Percentiles rank a stretch among this genome's conserved stretches.
Evolutionary conservation across 1,140 invertebrate genomes (phyloP).

Genomic region (Lordiphosa mommai): DNA sequence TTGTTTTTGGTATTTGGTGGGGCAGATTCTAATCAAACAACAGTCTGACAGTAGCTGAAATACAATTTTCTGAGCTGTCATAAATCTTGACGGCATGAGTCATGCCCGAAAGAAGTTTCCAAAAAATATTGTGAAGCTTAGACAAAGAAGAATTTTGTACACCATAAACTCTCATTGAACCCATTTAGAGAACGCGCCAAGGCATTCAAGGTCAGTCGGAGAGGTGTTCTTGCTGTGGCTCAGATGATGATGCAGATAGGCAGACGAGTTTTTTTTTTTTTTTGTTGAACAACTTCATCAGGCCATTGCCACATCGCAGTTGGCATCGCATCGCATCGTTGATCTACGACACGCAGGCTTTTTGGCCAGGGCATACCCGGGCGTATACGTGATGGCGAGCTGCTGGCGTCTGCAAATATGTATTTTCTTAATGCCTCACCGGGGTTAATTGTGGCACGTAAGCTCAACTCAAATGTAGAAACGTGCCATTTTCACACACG

Average conservation of each 20-base stretch:
- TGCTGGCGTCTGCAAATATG: conserved; percentile 11
- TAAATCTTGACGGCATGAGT: conserved; percentile 9
- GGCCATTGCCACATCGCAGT: conserved; percentile 3
- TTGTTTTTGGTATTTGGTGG: neutral
- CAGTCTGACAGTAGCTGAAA: conserved; percentile 2
- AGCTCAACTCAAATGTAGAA: conserved; percentile 14
- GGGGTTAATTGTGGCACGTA: conserved; percentile 14
- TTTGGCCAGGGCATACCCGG: neutral
- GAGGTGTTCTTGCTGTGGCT: conserved; percentile 1
- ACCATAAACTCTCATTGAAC: conserved; percentile 6
- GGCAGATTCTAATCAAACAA: conserved; percentile 8
- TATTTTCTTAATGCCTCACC: conserved; percentile 6
- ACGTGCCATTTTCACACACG: conserved; percentile 17
- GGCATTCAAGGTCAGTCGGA: conserved; percentile 11
- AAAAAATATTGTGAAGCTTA: neutral
- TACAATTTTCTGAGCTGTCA: conserved; percentile 2
- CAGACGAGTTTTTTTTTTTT: neutral
- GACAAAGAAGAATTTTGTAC: conserved; percentile 9
- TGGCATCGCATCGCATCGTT: conserved; percentile 4
- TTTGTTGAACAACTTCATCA: conserved; percentile 10
- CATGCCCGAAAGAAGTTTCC: conserved; percentile 6
- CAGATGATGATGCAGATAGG: neutral
- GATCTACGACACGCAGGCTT: conserved; percentile 11
- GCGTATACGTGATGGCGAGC: conserved; percentile 9
- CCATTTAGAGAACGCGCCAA: conserved; percentile 10